Percentiles rank a stretch among this genome's conserved stretches.
phyloP scores from a whole-genome alignment of 2,113 vertebrate species.

The Eidolon helvum region DNA sequence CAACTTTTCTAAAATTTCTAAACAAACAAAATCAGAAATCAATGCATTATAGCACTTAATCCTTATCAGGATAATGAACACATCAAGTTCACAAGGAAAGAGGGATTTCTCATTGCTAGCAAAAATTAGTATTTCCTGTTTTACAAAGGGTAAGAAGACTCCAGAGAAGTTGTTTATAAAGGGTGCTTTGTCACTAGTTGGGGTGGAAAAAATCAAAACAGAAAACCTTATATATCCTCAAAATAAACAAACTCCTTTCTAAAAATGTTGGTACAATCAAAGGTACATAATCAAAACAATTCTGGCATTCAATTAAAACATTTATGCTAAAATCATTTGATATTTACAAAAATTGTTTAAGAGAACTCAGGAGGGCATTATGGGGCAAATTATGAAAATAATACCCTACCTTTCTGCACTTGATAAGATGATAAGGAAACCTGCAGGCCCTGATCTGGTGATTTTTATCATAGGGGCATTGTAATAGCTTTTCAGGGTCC shows the following conservation, averaged over 20 bases:
- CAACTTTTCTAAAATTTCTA: conserved; percentile 32
- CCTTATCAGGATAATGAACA: conserved; percentile 19
- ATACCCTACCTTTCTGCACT: conserved; percentile 90
- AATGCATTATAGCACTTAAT: neutral
- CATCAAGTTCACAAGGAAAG: neutral
- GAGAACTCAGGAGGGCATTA: conserved; percentile 33
- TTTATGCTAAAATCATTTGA: conserved; percentile 14
- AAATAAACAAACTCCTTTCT: conserved; percentile 43
- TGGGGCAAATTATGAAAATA: conserved; percentile 25
- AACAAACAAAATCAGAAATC: neutral
- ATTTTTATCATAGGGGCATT: conserved; percentile 90
- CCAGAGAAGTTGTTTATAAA: conserved; percentile 13
- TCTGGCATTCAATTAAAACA: conserved; percentile 35
- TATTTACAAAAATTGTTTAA: conserved; percentile 24
- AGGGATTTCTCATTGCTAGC: neutral
- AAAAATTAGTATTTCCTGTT: conserved; percentile 46
- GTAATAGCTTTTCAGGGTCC: conserved; percentile 90
- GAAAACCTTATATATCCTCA: neutral
- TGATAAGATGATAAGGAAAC: conserved; percentile 94
- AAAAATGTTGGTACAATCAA: conserved; percentile 18
- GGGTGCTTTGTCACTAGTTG: neutral
- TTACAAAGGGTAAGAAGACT: conserved; percentile 19
- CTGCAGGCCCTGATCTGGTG: conserved; percentile 90
- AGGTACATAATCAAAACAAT: conserved; percentile 39
- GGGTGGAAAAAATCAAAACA: neutral